A percentile compares a stretch with the other conserved stretches of the same genome.
phyloP scores from a whole-genome alignment of 2,888 invertebrate genomes.

The Marasmarcha lunaedactyla region DNA sequence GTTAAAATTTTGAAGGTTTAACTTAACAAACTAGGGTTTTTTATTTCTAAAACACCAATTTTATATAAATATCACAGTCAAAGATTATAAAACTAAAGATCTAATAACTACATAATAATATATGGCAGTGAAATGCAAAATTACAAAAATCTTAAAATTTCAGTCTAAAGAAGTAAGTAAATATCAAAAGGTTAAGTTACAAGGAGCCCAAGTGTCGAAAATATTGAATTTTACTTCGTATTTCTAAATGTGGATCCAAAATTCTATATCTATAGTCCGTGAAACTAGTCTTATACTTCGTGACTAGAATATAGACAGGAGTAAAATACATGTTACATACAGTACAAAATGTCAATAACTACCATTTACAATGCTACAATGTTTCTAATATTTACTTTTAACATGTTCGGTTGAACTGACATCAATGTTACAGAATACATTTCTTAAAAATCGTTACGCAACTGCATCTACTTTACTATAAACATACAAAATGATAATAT shows the following conservation, averaged over 20 bases:
- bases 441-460: constrained; percentile 2
- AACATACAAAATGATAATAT: constrained; percentile 24
- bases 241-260: constrained; percentile 5
- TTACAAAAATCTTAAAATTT: constrained; percentile 22
- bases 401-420: constrained; percentile 7
- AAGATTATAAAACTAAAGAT: constrained; percentile 60
- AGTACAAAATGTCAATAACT: constrained; percentile 39
- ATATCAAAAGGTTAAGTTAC: background rate
- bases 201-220: constrained; percentile 8
- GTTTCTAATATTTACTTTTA: background rate
- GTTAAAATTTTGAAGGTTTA: constrained; percentile 16
- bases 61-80: constrained; percentile 70
- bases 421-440: constrained; percentile 17
- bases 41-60: constrained; percentile 61
- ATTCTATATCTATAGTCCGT: constrained; percentile 14
- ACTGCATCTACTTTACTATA: constrained; percentile 19
- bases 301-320: constrained; percentile 66
- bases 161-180: background rate
- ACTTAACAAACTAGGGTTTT: constrained; percentile 28
- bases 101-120: constrained; percentile 42
- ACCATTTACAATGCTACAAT: constrained; percentile 25
- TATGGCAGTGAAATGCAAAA: constrained; percentile 61
- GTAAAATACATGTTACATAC: constrained; percentile 50
- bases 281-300: constrained; percentile 57
- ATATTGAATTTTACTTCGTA: constrained; percentile 7